phyloP scores from a whole-genome alignment of 2,113 vertebrate genomes.

The Entomyzon cyanotis region DNA sequence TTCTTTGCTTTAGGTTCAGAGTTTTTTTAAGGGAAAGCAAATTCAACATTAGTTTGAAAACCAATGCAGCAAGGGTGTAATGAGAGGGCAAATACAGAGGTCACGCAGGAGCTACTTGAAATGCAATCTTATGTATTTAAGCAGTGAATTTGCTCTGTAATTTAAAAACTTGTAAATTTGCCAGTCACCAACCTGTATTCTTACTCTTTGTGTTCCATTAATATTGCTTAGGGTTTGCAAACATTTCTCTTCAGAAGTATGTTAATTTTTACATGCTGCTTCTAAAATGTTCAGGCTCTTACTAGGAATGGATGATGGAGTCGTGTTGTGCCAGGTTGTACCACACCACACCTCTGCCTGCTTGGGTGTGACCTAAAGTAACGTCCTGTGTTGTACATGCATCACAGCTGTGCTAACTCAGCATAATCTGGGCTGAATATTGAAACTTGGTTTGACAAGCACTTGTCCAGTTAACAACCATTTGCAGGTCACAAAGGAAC shows the following conservation, averaged over 20 bases:
- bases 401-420: neutral
- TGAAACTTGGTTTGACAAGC: neutral
- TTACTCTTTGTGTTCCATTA: neutral
- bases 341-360: neutral
- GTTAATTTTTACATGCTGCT: neutral
- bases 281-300: neutral
- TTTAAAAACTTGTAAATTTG: neutral
- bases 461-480: neutral
- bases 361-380: neutral
- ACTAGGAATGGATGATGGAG: neutral
- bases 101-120: neutral
- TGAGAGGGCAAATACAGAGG: neutral
- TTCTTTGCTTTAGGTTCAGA: neutral
- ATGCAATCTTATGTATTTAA: neutral
- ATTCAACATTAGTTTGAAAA: neutral
- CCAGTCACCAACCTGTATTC: neutral
- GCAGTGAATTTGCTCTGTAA: neutral
- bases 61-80: neutral
- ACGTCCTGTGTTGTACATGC: accelerated
- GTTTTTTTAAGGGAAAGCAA: neutral
- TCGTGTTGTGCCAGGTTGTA: neutral
- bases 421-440: neutral
- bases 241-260: neutral
- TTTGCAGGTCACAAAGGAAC: neutral
- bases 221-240: neutral